Conservation (phyloP, 2,888 invertebrate species). For the Aphodius sticticus region DNA sequence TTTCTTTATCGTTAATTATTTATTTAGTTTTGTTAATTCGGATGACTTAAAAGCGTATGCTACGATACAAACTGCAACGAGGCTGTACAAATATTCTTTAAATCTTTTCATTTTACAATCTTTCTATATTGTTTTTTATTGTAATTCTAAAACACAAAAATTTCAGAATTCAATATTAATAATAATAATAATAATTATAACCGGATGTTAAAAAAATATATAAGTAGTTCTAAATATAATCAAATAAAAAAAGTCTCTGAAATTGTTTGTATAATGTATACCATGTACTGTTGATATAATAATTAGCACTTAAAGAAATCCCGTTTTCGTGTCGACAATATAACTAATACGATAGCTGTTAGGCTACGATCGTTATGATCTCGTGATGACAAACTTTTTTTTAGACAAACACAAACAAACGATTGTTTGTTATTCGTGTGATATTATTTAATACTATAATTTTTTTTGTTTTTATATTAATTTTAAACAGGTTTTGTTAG, state of each 20-base stretch:
- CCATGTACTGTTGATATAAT: background rate
- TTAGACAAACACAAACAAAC: conserved; percentile 55
- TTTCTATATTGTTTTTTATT: background rate
- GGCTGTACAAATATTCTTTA: conserved; percentile 23
- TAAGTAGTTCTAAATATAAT: too few species aligned
- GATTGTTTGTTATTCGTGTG: conserved; percentile 59
- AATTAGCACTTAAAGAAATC: background rate
- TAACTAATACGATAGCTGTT: conserved; percentile 45
- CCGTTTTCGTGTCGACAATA: background rate
- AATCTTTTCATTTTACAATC: conserved; percentile 14
- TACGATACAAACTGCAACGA: too few species aligned
- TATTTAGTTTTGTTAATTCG: conserved; percentile 17
- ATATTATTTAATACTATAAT: conserved; percentile 62
- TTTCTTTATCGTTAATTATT: conserved; percentile 26
- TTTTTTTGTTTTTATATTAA: conserved; percentile 55
- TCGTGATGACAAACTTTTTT: conserved; percentile 55
- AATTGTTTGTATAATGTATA: background rate
- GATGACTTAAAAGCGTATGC: background rate
- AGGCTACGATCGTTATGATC: conserved; percentile 55
- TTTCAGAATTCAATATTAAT: background rate
- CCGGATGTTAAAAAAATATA: too few species aligned
- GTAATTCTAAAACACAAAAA: conserved; percentile 11
- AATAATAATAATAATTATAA: too few species aligned
- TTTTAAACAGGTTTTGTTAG: conserved; percentile 43
- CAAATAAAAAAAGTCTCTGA: too few species aligned